Evolutionary conservation across 2,113 vertebrate species (phyloP).

Genomic region (Poeciliopsis prolifica): DNA sequence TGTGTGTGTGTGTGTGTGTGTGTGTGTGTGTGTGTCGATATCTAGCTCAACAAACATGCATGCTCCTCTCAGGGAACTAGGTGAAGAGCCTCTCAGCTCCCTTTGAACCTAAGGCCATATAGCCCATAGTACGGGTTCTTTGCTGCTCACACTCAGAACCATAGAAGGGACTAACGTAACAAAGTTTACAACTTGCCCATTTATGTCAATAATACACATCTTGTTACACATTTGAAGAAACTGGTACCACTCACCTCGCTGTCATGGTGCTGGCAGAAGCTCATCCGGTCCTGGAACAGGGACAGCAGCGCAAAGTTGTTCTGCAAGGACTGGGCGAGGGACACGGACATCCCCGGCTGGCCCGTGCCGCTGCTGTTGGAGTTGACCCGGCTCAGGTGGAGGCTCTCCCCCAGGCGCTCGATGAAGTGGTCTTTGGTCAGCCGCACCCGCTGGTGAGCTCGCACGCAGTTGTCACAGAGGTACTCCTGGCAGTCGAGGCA

Average conservation of each 20-base stretch:
- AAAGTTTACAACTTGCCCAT: neutral
- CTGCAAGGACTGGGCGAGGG: conserved; percentile 82
- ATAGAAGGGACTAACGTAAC: neutral
- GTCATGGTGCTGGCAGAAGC: conserved; percentile 86
- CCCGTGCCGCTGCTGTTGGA: conserved; percentile 55
- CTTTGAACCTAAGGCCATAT: conserved; percentile 74
- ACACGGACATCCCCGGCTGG: conserved; percentile 62
- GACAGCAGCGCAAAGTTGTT: conserved; percentile 87
- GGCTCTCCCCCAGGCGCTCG: conserved; percentile 82
- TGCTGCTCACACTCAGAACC: conserved; percentile 29
- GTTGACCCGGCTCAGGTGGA: conserved; percentile 60
- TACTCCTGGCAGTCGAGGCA: conserved; percentile 94
- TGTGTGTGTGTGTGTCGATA: conserved; percentile 45
- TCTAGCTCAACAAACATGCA: conserved; percentile 68
- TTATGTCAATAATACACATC: neutral
- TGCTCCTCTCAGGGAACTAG: conserved; percentile 68
- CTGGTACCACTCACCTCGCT: conserved; percentile 76
- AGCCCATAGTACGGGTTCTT: conserved; percentile 53
- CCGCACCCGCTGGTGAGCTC: conserved; percentile 91
- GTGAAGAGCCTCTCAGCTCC: conserved; percentile 74
- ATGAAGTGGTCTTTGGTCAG: conserved; percentile 96
- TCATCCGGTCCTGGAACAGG: conserved; percentile 85
- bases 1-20: conserved; percentile 21
- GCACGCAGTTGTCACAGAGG: conserved; percentile 92
- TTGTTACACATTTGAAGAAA: neutral